Evolutionary conservation across 2,888 invertebrate species (phyloP), one percentile per base, ranked within the genome.

Genomic region (Ferrisia virgata): DNA sequence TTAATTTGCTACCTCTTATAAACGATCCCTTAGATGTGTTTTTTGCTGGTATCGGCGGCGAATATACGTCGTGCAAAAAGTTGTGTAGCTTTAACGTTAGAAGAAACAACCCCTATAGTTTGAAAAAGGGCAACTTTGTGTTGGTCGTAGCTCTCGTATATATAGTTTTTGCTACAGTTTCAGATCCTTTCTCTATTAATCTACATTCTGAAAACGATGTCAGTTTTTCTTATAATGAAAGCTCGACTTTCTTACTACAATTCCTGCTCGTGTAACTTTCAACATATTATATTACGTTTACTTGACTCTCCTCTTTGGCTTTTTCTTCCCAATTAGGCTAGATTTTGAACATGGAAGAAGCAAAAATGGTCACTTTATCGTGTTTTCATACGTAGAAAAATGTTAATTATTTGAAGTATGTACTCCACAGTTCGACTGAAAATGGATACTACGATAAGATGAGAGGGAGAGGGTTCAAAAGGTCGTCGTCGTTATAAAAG

Each of bases 51-150:
- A 28, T 64, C 64, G 4, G 28, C 64, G 64, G 28, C 18, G 25
- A 64, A 28, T n/a, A 3, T 15, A n/a, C 31, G 33, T 36, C 31
- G 33, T 76, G 72, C 33, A 76, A 53, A n/a, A 43, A 36, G 72
- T 76, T 76, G 28, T 64, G 28, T 64, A 28, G 36, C 72, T 69
- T 69, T 33, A 69, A 69, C 36, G 72, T 76, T 76, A 3, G 36
- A 76, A 76, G 33, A 36, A 76, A 76, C 28, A 76, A 76, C 72
- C 72, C 72, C 64, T 64, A 64, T 36, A 76, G 33, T 76, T 76
- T 76, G 72, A 76, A 76, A 76, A 76, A 76, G n/a, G n/a, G 72
- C 72, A 76, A 18, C 72, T 76, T 76, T 76, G 36, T 76, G 72
- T 36, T 76, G 72, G 72, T 76, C 69, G 69, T 69, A 18, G 4